Conservation (phyloP, 2,797 vertebrate species). For the Lithobates sylvaticus region DNA sequence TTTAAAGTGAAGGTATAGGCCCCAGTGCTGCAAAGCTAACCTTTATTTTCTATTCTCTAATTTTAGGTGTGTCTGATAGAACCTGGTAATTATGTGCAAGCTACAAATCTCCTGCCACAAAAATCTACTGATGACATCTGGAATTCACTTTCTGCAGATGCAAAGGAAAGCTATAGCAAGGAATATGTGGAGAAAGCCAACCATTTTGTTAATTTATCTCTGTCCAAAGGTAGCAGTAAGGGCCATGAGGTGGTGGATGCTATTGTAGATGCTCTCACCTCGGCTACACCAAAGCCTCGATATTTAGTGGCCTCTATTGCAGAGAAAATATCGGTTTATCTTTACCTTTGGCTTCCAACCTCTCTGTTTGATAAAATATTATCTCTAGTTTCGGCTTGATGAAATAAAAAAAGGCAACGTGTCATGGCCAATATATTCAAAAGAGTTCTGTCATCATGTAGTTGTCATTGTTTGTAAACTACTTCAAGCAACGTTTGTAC, state of each 20-base stretch:
- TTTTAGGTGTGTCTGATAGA: constrained; percentile 71
- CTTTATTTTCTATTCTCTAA: background rate
- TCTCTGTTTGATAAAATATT: constrained; percentile 66
- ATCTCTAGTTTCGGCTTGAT: background rate
- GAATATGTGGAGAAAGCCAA: constrained; percentile 63
- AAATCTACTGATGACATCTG: constrained; percentile 67
- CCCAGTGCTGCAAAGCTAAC: background rate
- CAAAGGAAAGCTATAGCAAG: constrained; percentile 64
- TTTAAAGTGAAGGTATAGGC: too few species aligned
- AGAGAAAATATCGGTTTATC: constrained; percentile 66
- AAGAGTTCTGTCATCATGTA: too few species aligned
- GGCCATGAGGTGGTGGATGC: constrained; percentile 67
- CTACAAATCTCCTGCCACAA: constrained; percentile 68
- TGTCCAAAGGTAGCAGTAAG: constrained; percentile 56
- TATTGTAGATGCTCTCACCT: constrained; percentile 69
- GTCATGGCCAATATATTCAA: too few species aligned
- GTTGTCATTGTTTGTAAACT: too few species aligned
- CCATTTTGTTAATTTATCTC: constrained; percentile 64
- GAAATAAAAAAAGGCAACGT: too few species aligned
- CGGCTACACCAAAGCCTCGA: constrained; percentile 66
- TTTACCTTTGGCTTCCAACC: constrained; percentile 65
- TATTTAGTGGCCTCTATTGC: constrained; percentile 68
- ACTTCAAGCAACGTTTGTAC: too few species aligned
- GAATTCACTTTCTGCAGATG: constrained; percentile 65
- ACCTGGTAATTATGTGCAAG: constrained; percentile 71